Base-by-base conservation (phyloP, 2,113 vertebrate species). In the Aphyosemion australe region DNA sequence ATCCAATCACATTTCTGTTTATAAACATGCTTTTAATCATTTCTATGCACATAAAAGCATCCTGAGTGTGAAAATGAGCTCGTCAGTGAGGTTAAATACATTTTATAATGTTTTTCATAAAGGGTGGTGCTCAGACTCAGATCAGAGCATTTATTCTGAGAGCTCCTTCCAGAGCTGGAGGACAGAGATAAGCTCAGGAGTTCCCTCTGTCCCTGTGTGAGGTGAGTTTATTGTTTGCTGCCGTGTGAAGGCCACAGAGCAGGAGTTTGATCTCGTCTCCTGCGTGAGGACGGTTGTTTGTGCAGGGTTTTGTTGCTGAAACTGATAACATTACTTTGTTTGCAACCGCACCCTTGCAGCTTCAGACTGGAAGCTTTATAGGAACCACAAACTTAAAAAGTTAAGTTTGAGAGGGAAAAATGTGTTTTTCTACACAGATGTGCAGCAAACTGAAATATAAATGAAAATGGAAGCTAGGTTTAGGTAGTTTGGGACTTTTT, bases 251-350 rank as follows among this genome's bases (percentile, higher is more conserved):
- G 42, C 18, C 34, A 12, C 34, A 61, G 52, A 32, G n/a, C 31
- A 69, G 1, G 9, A 56, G 43, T 67, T 57, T 67, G 32, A 69
- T 68, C 61, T 48, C 19, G 11, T 43, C 42, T 42, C 26, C 37
- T 45, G 53, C 26, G 20, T 60, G 52, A 54, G 3, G 21, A 5
- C 46, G 11, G 48, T 52, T 55, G 72, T 58, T 65, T 76, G 34
- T 32, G 46, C 2, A 21, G 31, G 26, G 65, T 62, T 73, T 70
- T 41, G 12, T 34, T 85, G 65, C 76, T 81, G 62, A 60, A 76
- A 83, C 79, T 19, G 46, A 58, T 51, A 80, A 84, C 80, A 80
- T 50, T 21, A 62, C 32, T 39, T 61, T 68, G 73, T 58, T 47
- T 59, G 43, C 58, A 39, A n/a, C 49, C 46, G 18, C 20, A 21